phyloP scores from a whole-genome alignment of 2,113 vertebrate genomes.

The Nibea albiflora region DNA sequence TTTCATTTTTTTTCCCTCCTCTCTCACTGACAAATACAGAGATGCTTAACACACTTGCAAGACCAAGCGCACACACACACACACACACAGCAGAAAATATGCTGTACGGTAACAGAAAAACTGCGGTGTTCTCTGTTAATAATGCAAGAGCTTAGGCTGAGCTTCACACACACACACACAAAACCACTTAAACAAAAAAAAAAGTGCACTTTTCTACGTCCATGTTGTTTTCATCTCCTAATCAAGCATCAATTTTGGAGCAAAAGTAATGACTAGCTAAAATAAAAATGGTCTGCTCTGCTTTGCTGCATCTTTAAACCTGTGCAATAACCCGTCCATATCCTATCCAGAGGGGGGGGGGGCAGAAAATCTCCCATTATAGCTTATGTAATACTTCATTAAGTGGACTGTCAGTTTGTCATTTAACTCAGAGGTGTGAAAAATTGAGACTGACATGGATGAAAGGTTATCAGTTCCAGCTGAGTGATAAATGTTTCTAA shows the following conservation, averaged over 20 bases:
- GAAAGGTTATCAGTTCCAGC: background rate
- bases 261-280: background rate
- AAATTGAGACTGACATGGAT: constrained; percentile 6
- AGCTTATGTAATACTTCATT: background rate
- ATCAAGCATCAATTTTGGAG: background rate
- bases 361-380: background rate
- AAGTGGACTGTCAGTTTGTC: background rate
- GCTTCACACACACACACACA: background rate
- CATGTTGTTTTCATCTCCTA: constrained; percentile 2
- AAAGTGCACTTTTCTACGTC: background rate
- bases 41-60: constrained; percentile 12
- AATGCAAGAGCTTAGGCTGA: constrained; percentile 47
- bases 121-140: constrained; percentile 57
- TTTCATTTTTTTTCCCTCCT: constrained; percentile 42
- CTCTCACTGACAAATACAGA: constrained; percentile 35
- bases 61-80: constrained; percentile 16
- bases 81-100: constrained; percentile 54
- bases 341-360: too few relatives aligned
- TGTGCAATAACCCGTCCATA: background rate
- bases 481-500: background rate
- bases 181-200: background rate
- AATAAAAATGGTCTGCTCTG: background rate
- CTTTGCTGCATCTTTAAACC: background rate
- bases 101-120: constrained; percentile 42
- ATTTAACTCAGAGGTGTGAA: background rate